Evolutionary conservation across 2,113 vertebrate species (phyloP).

Genomic region (Pteronura brasiliensis): DNA sequence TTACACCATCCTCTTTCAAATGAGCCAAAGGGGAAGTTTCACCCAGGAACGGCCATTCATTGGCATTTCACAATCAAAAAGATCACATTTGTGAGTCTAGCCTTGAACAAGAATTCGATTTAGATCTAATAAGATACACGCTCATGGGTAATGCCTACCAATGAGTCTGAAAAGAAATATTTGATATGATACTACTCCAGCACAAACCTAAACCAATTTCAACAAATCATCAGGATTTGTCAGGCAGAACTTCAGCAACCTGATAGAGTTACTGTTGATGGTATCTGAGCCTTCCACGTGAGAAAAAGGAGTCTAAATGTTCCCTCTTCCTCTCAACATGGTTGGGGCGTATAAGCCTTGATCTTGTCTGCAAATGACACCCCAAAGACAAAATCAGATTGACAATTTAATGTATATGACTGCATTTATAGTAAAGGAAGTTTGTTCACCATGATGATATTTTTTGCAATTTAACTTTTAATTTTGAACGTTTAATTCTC

Average conservation of each 20-base stretch:
- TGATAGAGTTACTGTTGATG: not conserved
- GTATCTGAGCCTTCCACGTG: conserved; percentile 1
- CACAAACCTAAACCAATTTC: conserved; percentile 49
- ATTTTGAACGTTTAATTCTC: not conserved
- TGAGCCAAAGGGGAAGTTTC: conserved; percentile 62
- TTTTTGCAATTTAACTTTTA: conserved; percentile 9
- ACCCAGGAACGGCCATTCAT: conserved; percentile 46
- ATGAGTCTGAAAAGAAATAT: conserved; percentile 50
- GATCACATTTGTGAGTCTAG: conserved; percentile 14
- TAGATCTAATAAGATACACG: conserved; percentile 53
- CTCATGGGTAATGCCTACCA: conserved; percentile 44
- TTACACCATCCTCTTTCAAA: conserved; percentile 59
- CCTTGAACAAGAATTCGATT: conserved; percentile 55
- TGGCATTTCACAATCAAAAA: conserved; percentile 62
- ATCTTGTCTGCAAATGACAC: not conserved
- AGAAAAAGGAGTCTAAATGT: conserved; percentile 1
- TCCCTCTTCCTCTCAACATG: not conserved
- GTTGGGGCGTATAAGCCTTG: not conserved
- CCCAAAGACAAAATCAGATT: not conserved
- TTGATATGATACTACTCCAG: conserved; percentile 15
- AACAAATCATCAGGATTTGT: conserved; percentile 57
- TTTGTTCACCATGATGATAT: not conserved
- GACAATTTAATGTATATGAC: not conserved
- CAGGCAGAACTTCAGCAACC: conserved; percentile 3
- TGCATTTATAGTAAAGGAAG: not conserved